Percentiles rank a stretch among this genome's conserved stretches.
Conservation (phyloP, 2,113 vertebrate genomes). For the Mungos mungo region DNA sequence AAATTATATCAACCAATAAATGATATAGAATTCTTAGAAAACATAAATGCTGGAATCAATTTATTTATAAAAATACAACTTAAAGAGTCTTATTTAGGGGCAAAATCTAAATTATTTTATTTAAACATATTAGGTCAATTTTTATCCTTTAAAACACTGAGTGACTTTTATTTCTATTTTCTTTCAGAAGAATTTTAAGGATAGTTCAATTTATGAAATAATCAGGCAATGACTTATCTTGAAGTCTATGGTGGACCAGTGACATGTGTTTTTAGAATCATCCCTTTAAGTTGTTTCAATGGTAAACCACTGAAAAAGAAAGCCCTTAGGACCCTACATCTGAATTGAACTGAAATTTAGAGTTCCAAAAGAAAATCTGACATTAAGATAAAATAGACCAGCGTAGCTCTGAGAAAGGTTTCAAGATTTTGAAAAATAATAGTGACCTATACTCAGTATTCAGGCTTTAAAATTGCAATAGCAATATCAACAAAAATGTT, state of each 20-base stretch:
- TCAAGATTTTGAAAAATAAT: constrained; percentile 8
- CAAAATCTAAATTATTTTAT: background rate
- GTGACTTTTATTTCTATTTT: background rate
- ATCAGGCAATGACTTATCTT: background rate
- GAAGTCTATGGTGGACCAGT: background rate
- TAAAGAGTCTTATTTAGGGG: background rate
- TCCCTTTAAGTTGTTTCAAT: background rate
- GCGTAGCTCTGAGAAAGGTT: background rate
- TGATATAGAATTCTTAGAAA: background rate
- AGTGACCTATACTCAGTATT: background rate
- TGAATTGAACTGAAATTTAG: background rate
- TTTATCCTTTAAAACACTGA: background rate
- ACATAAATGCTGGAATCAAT: background rate
- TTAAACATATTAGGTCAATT: background rate
- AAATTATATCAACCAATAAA: background rate
- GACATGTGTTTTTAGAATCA: background rate
- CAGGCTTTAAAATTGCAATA: background rate
- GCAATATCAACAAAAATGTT: background rate
- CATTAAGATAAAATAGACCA: background rate
- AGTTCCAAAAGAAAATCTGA: background rate
- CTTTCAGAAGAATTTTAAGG: constrained; percentile 25
- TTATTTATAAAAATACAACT: background rate
- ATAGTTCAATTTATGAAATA: background rate
- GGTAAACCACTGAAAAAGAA: background rate
- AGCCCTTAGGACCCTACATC: background rate